Percentiles rank a stretch among this genome's conserved stretches.
phyloP scores from a whole-genome alignment of 2,888 invertebrate genomes.

The Holacanthella duospinosa region DNA sequence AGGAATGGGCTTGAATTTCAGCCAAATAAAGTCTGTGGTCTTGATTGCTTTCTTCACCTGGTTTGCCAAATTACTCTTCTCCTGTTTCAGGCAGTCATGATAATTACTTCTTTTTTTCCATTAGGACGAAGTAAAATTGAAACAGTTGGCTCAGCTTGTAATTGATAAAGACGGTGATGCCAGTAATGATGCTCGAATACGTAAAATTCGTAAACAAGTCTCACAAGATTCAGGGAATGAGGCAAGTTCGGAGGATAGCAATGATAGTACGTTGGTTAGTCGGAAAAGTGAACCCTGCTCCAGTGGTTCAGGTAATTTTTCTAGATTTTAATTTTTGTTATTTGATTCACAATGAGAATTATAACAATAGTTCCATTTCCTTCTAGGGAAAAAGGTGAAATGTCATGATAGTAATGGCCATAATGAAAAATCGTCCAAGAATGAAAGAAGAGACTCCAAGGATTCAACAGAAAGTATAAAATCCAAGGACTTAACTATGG shows the following conservation, averaged over 20 bases:
- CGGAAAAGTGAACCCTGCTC: conserved; percentile 12
- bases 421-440: conserved; percentile 19
- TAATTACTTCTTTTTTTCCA: too few species aligned
- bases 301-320: neutral
- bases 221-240: conserved; percentile 80
- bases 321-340: neutral
- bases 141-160: conserved; percentile 70
- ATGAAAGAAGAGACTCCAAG: conserved; percentile 23
- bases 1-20: conserved; percentile 81
- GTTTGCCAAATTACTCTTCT: conserved; percentile 45
- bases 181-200: conserved; percentile 20
- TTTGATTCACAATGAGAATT: too few species aligned
- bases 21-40: conserved; percentile 70
- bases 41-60: conserved; percentile 76
- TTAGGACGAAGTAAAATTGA: conserved; percentile 49
- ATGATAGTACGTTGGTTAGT: conserved; percentile 53
- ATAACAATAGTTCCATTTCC: too few species aligned
- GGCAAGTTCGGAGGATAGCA: conserved; percentile 87
- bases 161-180: conserved; percentile 36
- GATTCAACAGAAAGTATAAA: conserved; percentile 40
- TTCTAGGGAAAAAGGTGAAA: conserved; percentile 12
- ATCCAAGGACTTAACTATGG: conserved; percentile 6
- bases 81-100: too few species aligned
- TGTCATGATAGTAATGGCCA: conserved; percentile 10
- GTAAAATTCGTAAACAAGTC: conserved; percentile 38